Percentiles rank a stretch among this genome's conserved stretches.
Conservation (phyloP, 2,113 vertebrate species). For the Aegithalos caudatus region DNA sequence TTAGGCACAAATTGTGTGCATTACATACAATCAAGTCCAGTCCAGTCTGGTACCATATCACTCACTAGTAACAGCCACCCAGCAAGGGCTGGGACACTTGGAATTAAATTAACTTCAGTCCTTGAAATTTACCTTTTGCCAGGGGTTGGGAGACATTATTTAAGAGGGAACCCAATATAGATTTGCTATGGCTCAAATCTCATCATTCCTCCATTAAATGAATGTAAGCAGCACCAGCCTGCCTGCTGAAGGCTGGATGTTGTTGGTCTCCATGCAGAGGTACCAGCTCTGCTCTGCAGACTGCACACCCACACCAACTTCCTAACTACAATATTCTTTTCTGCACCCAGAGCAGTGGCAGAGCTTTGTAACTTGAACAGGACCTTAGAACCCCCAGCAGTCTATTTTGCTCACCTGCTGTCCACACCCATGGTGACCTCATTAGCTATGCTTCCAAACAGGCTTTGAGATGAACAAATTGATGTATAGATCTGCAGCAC, state of each 20-base stretch:
- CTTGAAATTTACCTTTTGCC: neutral
- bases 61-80: neutral
- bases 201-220: neutral
- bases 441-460: neutral
- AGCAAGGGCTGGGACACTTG: neutral
- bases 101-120: neutral
- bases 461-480: neutral
- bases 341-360: rapidly evolving
- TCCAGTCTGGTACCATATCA: neutral
- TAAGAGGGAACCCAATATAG: neutral
- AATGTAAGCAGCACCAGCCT: neutral
- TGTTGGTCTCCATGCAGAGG: neutral
- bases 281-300: neutral
- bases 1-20: neutral
- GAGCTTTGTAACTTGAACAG: neutral
- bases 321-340: neutral
- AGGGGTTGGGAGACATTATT: neutral
- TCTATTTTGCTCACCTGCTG: neutral
- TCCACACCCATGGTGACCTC: neutral
- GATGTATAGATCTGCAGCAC: neutral
- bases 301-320: neutral
- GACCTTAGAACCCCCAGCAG: neutral
- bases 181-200: neutral
- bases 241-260: neutral
- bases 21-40: neutral